These are phyloP conservation scores for Osmoderma eremita DNA, from an alignment of 2,888 invertebrate species.

Conservation along the genomic window DNA sequence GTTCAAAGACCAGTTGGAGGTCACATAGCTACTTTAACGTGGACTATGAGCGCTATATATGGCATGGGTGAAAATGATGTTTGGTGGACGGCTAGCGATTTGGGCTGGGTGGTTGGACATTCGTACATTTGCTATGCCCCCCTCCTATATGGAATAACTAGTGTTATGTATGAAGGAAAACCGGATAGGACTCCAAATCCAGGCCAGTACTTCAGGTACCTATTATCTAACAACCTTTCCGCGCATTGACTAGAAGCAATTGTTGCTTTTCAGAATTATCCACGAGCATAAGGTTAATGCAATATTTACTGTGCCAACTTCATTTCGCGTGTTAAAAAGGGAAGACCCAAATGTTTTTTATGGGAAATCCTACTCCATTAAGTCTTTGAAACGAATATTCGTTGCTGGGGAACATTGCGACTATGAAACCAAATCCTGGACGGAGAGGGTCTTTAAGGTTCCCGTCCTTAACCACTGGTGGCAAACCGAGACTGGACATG, in stretches of 20 bases:
- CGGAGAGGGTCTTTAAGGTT: constrained; percentile 74
- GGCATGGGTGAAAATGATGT: constrained; percentile 80
- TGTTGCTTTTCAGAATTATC: constrained; percentile 73
- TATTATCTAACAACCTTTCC: background rate
- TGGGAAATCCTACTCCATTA: constrained; percentile 73
- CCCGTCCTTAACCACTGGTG: constrained; percentile 94
- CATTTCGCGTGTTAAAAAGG: constrained; percentile 84
- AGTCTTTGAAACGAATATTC: constrained; percentile 77
- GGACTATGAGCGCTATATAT: constrained; percentile 86
- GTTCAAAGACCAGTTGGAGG: constrained; percentile 89
- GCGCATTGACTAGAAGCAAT: background rate
- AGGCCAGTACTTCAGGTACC: constrained; percentile 86
- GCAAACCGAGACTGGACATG: constrained; percentile 95
- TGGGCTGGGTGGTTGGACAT: constrained; percentile 95
- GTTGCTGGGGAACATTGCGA: constrained; percentile 95
- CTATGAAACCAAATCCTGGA: constrained; percentile 86
- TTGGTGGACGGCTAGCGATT: constrained; percentile 92
- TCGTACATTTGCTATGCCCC: constrained; percentile 96
- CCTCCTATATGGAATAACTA: constrained; percentile 81
- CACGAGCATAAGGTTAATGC: constrained; percentile 86
- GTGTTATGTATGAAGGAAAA: constrained; percentile 90
- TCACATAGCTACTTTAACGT: constrained; percentile 85
- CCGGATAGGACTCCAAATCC: constrained; percentile 95
- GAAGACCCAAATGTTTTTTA: constrained; percentile 79
- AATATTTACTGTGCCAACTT: constrained; percentile 91